phyloP scores from a whole-genome alignment of 2,113 vertebrate genomes.

The Psittacus erithacus region DNA sequence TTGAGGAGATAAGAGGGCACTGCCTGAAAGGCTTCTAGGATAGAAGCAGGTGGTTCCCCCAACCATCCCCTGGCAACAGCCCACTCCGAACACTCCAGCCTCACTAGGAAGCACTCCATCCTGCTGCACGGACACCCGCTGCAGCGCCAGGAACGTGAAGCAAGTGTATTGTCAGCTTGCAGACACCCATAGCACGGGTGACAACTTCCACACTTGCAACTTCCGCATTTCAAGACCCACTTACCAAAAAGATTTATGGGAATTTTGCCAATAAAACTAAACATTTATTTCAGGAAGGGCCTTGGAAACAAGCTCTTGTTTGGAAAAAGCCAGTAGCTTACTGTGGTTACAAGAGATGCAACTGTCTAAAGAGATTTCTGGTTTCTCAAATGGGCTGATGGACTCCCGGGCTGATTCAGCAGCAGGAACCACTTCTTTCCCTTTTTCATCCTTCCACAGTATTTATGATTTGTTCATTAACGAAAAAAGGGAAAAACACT shows the following conservation, averaged over 20 bases:
- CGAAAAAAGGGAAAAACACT: background rate
- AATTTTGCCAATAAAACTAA: background rate
- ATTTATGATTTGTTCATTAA: background rate
- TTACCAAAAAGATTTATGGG: background rate
- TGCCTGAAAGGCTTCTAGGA: background rate
- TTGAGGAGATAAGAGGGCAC: background rate
- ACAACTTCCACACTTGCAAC: background rate
- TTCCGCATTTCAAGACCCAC: background rate
- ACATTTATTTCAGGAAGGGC: background rate
- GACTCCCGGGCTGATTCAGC: constrained; percentile 1
- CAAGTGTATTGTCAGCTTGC: background rate
- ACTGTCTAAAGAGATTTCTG: background rate
- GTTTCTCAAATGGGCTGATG: background rate
- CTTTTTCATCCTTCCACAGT: background rate
- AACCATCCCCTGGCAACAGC: background rate
- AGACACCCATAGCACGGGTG: background rate
- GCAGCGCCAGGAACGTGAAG: background rate
- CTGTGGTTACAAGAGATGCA: background rate
- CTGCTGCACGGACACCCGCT: background rate
- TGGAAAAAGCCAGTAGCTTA: background rate
- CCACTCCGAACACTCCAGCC: background rate
- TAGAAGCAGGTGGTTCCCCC: background rate
- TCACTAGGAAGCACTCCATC: background rate
- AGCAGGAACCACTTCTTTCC: background rate
- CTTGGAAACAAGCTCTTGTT: background rate